Evolutionary conservation across 2,888 invertebrate species (phyloP).

Genomic region (Biston betularia): DNA sequence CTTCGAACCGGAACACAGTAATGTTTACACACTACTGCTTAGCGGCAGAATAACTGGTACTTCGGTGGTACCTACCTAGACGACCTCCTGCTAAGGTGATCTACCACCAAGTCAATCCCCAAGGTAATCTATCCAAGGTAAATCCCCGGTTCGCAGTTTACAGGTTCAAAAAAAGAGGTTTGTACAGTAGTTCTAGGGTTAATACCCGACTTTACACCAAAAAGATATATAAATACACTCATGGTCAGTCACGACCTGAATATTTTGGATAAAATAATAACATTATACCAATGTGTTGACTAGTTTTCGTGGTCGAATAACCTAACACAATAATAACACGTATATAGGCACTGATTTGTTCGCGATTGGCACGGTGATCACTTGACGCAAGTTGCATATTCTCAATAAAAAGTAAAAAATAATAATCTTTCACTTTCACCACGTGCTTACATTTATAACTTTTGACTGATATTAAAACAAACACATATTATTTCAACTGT

Average conservation of each 20-base stretch:
- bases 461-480: background rate
- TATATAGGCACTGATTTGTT: slow-evolving; percentile 35
- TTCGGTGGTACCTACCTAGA: too few relatives aligned
- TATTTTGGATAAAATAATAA: slow-evolving; percentile 11
- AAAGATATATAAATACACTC: too few relatives aligned
- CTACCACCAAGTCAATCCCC: too few relatives aligned
- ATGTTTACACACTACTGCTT: too few relatives aligned
- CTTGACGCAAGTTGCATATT: slow-evolving; percentile 15
- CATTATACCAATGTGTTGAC: slow-evolving; percentile 11
- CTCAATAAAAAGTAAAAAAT: background rate
- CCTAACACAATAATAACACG: slow-evolving; percentile 10
- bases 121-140: too few relatives aligned
- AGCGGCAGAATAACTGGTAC: too few relatives aligned
- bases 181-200: too few relatives aligned
- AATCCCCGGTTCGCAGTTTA: too few relatives aligned
- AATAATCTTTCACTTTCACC: background rate
- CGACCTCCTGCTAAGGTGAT: too few relatives aligned
- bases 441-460: background rate
- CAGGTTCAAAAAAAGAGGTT: too few relatives aligned
- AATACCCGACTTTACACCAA: too few relatives aligned
- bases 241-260: background rate
- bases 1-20: too few relatives aligned
- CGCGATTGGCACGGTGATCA: slow-evolving; percentile 41
- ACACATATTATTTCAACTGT: background rate
- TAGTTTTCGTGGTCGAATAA: slow-evolving; percentile 11